phyloP scores from a whole-genome alignment of 2,888 invertebrate genomes.

The Zelleria hepariella region DNA sequence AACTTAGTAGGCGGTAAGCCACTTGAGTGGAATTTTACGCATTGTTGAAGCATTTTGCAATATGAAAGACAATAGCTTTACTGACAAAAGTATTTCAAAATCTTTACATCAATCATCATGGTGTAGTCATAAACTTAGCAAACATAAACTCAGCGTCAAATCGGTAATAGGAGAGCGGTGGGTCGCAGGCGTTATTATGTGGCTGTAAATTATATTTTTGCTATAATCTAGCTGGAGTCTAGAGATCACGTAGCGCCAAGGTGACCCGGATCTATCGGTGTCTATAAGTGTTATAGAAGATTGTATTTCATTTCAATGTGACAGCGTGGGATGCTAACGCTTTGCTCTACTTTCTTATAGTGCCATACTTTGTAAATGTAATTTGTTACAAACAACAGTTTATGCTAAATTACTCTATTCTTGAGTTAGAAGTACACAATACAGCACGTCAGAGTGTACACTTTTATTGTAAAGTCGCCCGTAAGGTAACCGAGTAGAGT shows the following conservation, averaged over 20 bases:
- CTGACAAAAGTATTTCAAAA: background rate
- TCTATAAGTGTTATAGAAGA: slow-evolving; percentile 23
- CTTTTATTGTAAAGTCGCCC: too few relatives aligned
- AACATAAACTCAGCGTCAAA: too few relatives aligned
- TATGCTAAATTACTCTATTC: background rate
- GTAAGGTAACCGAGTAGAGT: too few relatives aligned
- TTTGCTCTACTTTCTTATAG: background rate
- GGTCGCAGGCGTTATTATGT: too few relatives aligned
- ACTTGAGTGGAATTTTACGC: background rate
- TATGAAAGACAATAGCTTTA: background rate
- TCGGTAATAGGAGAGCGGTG: too few relatives aligned
- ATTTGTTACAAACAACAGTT: background rate
- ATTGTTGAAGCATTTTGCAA: background rate
- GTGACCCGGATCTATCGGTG: slow-evolving; percentile 33
- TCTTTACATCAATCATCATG: background rate
- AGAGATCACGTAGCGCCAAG: slow-evolving; percentile 7
- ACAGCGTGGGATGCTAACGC: slow-evolving; percentile 26
- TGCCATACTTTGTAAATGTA: background rate
- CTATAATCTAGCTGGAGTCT: background rate
- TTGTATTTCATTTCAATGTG: slow-evolving; percentile 25
- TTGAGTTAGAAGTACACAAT: too few relatives aligned
- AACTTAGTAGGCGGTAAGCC: background rate
- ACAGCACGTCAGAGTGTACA: too few relatives aligned
- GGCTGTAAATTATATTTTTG: background rate
- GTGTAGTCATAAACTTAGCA: too few relatives aligned